A percentile compares a stretch with the other conserved stretches of the same genome.
phyloP scores from a whole-genome alignment of 2,888 invertebrate species.

The Erpobdella octoculata region DNA sequence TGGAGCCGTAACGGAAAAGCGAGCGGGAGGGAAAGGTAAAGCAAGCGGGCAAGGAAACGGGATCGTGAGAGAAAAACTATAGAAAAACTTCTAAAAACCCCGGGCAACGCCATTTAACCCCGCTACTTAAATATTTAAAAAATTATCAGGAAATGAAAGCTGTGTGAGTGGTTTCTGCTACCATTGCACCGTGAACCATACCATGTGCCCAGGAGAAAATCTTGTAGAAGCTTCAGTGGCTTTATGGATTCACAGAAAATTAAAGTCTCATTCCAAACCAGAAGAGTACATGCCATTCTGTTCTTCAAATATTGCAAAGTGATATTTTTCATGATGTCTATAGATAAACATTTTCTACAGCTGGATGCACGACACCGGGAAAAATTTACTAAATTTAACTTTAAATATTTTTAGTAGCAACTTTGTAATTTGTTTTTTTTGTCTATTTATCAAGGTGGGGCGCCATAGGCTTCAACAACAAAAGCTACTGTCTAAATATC shows the following conservation, averaged over 20 bases:
- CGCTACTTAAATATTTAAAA: no score
- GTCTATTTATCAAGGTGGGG: conserved; percentile 37
- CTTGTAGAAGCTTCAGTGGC: conserved; percentile 36
- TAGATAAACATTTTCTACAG: background rate
- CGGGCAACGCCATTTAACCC: no score
- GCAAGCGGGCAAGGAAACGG: no score
- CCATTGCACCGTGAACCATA: conserved; percentile 32
- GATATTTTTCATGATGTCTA: background rate
- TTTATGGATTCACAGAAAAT: conserved; percentile 36
- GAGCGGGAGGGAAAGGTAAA: no score
- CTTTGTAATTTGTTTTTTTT: no score
- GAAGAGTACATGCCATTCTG: conserved; percentile 38
- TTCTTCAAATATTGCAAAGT: conserved; percentile 35
- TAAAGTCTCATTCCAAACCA: conserved; percentile 36
- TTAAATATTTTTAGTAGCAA: background rate
- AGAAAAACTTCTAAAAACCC: no score
- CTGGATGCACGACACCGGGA: background rate
- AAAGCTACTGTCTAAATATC: conserved; percentile 35
- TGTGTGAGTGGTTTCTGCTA: conserved; percentile 36
- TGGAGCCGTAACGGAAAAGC: no score
- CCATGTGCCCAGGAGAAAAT: conserved; percentile 34
- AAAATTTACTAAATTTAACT: background rate
- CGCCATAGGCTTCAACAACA: conserved; percentile 36
- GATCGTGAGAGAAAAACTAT: no score
- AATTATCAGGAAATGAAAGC: conserved; percentile 28